A percentile compares a stretch with the other conserved stretches of the same genome.
Conservation (phyloP, 2,113 vertebrate genomes). For the Butastur rufipennis region DNA sequence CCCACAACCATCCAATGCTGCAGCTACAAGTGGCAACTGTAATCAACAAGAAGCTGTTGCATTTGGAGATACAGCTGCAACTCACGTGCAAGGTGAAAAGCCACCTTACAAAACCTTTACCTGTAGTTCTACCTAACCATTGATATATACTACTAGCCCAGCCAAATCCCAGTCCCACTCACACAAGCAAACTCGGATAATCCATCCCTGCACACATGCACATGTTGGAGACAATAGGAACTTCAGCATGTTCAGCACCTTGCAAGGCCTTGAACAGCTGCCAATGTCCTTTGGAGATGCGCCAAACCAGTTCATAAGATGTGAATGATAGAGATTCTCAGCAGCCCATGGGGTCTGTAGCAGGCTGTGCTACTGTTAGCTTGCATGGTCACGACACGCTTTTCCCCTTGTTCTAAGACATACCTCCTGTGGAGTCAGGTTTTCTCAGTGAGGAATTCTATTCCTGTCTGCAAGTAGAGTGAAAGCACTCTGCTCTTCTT, state of each 20-base stretch:
- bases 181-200: neutral
- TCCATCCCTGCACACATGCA: neutral
- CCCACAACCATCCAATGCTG: accelerated
- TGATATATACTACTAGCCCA: accelerated
- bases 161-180: neutral
- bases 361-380: constrained; percentile 18
- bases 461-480: neutral
- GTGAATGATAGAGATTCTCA: constrained; percentile 25
- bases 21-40: accelerated
- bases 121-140: neutral
- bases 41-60: neutral
- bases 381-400: neutral
- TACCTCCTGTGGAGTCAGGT: neutral
- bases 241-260: constrained; percentile 29
- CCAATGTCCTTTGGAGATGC: constrained; percentile 18
- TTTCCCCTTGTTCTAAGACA: neutral
- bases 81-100: accelerated
- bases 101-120: neutral
- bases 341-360: constrained; percentile 29
- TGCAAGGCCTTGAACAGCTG: constrained; percentile 18
- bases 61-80: neutral
- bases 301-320: constrained; percentile 14
- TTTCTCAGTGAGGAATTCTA: neutral
- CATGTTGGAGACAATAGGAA: constrained; percentile 3
- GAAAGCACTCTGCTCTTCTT: neutral